Evolutionary conservation across 2,797 vertebrate species (phyloP).

Genomic region (Pelobates cultripes): DNA sequence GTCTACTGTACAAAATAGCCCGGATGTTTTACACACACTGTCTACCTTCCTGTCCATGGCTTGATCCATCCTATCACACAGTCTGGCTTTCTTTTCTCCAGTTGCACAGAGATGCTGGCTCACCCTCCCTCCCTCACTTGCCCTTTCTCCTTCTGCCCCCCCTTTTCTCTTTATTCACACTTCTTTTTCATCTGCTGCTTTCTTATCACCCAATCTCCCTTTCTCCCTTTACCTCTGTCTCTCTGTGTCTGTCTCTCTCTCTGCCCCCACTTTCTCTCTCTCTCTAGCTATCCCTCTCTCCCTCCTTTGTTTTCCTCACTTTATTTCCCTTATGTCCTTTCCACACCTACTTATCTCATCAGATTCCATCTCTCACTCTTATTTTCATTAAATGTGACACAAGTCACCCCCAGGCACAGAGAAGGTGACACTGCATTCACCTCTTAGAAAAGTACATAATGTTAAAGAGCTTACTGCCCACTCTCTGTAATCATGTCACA

Average conservation of each 20-base stretch:
- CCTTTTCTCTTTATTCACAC: slow-evolving; percentile 9
- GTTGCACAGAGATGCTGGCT: slow-evolving; percentile 27
- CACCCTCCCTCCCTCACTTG: slow-evolving; percentile 23
- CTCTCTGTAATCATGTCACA: slow-evolving; percentile 19
- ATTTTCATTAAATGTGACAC: slow-evolving; percentile 49
- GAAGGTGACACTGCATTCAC: slow-evolving; percentile 30
- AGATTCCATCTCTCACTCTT: slow-evolving; percentile 34
- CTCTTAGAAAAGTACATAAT: slow-evolving; percentile 4
- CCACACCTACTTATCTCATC: slow-evolving; percentile 31
- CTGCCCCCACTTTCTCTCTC: slow-evolving; percentile 14
- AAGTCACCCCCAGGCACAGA: slow-evolving; percentile 17
- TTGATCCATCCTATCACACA: slow-evolving; percentile 43
- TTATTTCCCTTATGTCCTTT: slow-evolving; percentile 27
- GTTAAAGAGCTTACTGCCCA: slow-evolving; percentile 13
- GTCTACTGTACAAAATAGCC: slow-evolving; percentile 19
- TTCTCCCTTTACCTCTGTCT: slow-evolving; percentile 10
- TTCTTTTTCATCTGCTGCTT: not conserved
- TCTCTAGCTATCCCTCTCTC: not conserved
- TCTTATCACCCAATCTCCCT: slow-evolving; percentile 19
- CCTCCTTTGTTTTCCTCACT: slow-evolving; percentile 11
- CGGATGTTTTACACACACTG: slow-evolving; percentile 29
- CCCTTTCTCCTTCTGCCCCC: slow-evolving; percentile 20
- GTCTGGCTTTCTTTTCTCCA: slow-evolving; percentile 21
- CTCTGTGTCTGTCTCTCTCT: slow-evolving; percentile 15
- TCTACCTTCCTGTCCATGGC: slow-evolving; percentile 37